Conservation (phyloP, 1,140 invertebrate genomes). For the Drosophila bipectinata region DNA sequence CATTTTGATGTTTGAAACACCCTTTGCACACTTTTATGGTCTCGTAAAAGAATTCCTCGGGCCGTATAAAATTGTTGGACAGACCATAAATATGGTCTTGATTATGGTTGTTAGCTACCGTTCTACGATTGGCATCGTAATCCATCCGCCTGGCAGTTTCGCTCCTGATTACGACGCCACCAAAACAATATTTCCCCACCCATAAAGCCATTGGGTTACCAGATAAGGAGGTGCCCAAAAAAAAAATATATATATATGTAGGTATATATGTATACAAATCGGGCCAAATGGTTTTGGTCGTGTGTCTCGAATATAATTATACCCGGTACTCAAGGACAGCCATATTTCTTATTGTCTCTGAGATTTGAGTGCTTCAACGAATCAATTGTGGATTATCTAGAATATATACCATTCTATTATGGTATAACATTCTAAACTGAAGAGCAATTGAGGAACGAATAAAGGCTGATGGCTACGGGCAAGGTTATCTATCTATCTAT, state of each 20-base stretch:
- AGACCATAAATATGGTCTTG: slow-evolving; percentile 69
- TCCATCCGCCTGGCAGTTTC: slow-evolving; percentile 49
- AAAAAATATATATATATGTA: not conserved
- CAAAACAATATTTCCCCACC: slow-evolving; percentile 22
- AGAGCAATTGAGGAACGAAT: too few relatives aligned
- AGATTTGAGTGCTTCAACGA: too few relatives aligned
- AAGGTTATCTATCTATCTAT: too few relatives aligned
- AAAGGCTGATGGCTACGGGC: too few relatives aligned
- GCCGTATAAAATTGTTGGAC: slow-evolving; percentile 42
- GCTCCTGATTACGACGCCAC: slow-evolving; percentile 52
- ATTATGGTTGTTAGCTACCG: slow-evolving; percentile 76
- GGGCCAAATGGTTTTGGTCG: not conserved
- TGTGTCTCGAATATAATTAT: not conserved
- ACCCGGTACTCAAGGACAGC: not conserved
- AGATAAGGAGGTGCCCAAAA: slow-evolving; percentile 31
- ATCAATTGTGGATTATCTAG: too few relatives aligned
- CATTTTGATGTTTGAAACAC: not conserved
- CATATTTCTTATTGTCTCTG: not conserved
- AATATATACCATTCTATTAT: too few relatives aligned
- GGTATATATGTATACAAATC: too few relatives aligned
- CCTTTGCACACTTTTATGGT: not conserved
- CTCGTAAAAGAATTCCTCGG: slow-evolving; percentile 9
- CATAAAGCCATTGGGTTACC: slow-evolving; percentile 15
- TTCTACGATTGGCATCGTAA: slow-evolving; percentile 73
- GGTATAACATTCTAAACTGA: too few relatives aligned